phyloP scores from a whole-genome alignment of 2,888 invertebrate species.

The Harpalus rubripes region DNA sequence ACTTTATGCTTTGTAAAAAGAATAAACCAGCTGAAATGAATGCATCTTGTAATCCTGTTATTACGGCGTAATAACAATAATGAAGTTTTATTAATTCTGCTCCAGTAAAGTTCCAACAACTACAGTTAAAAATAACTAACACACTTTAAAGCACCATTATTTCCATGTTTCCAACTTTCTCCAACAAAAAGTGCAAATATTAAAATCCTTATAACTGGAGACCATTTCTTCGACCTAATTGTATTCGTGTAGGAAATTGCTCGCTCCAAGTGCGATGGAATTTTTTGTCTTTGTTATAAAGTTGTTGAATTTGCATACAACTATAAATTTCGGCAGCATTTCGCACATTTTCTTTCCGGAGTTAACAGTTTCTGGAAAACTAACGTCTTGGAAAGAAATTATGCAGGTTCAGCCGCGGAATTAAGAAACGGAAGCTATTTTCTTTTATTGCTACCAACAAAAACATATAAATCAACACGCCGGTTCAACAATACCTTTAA shows the following conservation, averaged over 20 bases:
- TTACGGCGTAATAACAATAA: conserved; percentile 39
- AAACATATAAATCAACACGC: neutral
- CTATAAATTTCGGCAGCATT: conserved; percentile 60
- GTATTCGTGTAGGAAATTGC: conserved; percentile 63
- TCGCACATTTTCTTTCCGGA: conserved; percentile 48
- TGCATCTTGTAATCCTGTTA: conserved; percentile 37
- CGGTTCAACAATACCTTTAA: neutral
- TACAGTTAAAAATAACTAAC: conserved; percentile 50
- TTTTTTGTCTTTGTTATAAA: conserved; percentile 54
- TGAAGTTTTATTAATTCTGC: conserved; percentile 48
- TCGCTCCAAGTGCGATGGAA: conserved; percentile 48
- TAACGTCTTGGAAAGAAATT: conserved; percentile 25
- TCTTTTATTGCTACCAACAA: conserved; percentile 31
- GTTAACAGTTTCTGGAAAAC: conserved; percentile 31
- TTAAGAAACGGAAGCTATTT: conserved; percentile 46
- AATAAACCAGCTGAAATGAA: neutral
- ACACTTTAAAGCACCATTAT: conserved; percentile 49
- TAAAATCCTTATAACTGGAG: conserved; percentile 52
- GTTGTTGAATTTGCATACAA: conserved; percentile 65
- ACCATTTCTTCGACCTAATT: conserved; percentile 57
- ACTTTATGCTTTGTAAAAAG: neutral
- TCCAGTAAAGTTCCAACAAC: conserved; percentile 31
- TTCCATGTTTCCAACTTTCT: conserved; percentile 53
- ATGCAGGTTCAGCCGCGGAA: conserved; percentile 32
- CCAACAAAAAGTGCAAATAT: conserved; percentile 50